Conservation (phyloP, 2,113 vertebrate genomes). For the Melospiza melodia region DNA sequence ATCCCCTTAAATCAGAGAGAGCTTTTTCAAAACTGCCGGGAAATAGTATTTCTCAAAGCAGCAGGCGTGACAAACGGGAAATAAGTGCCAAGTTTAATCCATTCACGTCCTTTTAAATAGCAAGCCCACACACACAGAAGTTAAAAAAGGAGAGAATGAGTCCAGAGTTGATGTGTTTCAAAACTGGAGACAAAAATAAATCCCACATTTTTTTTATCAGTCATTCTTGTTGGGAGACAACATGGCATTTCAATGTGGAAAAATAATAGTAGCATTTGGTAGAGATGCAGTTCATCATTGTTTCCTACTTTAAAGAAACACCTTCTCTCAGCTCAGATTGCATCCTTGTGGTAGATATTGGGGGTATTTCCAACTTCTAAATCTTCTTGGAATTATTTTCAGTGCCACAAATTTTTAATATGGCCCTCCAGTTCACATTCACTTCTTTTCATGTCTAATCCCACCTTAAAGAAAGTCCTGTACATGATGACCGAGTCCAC, state of each 20-base stretch:
- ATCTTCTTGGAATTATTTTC: not conserved
- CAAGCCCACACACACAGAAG: not conserved
- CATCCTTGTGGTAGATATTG: not conserved
- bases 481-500: not conserved
- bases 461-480: not conserved
- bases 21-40: not conserved
- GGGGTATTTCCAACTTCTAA: not conserved
- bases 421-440: not conserved
- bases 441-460: not conserved
- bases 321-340: not conserved
- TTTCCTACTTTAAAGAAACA: not conserved
- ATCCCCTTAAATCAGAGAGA: not conserved
- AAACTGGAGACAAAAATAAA: slow-evolving; percentile 3
- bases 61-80: not conserved
- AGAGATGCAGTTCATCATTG: not conserved
- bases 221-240: not conserved
- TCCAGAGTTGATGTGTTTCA: not conserved
- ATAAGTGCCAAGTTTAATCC: not conserved
- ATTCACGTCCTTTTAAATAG: slow-evolving; percentile 3
- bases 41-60: not conserved
- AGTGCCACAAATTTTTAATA: not conserved
- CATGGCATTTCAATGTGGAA: not conserved
- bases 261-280: not conserved
- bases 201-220: not conserved
- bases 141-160: not conserved